Evolutionary conservation across 2,888 invertebrate genomes (phyloP), one percentile per base, ranked within the genome.

Genomic region (Synergus gifuensis): DNA sequence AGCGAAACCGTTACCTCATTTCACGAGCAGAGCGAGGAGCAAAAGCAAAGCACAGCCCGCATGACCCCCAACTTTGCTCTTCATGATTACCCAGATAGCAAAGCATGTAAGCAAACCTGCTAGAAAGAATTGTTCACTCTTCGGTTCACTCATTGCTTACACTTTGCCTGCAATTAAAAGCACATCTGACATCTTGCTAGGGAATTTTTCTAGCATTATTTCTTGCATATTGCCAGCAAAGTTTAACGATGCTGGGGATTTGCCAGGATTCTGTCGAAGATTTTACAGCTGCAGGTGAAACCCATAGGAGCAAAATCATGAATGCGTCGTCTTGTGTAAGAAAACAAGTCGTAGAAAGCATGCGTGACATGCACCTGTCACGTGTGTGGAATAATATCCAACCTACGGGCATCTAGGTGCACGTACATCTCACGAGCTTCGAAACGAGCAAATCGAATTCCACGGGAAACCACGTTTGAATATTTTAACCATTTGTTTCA

Each of bases 1-100:
- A 73, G 73, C 54, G 73, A 73, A 73, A 73, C 73, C 73, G 73
- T 73, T 73, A 73, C 11, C 67, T 67, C 67, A 67, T 67, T 67
- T 14, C 67, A 46, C 67, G 67, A 44, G 67, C 22, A 22, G n/a
- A 44, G 42, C 18, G 40, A 58, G n/a, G 54, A 54, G 54, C 54
- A 54, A 54, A 54, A 36, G 64, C 64, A 66, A 66, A 22, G 46
- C 12, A 67, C 14, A 46, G 1, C 12, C 44, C 44, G 44, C 44
- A 22, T 14, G 44, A 9, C 22, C 46, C 22, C 22, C 22, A 67
- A 46, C 67, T 67, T 46, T 44, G 46, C 67, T 44, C 46, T 18
- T 44, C 46, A 28, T 28, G 28, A 28, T 28, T 67, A 18, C 18
- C 9, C 18, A 11, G 58, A 58, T 9, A 58, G 18, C 4, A 18